These are phyloP conservation scores for Choloepus hoffmanni DNA, from an alignment of 2,113 vertebrate species.

Conservation along the genomic window DNA sequence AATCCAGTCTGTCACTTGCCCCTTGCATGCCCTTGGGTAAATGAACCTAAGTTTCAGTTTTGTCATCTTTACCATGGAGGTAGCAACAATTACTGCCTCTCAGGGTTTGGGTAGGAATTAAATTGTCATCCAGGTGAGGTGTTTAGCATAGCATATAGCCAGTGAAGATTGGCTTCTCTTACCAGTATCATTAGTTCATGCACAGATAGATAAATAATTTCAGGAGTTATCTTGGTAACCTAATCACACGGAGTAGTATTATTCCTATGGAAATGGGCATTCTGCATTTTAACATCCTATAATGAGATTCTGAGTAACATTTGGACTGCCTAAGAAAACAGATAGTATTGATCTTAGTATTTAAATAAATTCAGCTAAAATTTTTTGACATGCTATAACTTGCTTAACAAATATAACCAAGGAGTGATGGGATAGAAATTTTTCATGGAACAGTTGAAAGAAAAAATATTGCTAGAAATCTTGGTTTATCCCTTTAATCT, in stretches of 20 bases:
- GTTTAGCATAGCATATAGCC: neutral
- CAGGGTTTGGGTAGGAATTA: neutral
- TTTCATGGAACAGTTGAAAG: neutral
- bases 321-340: neutral
- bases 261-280: neutral
- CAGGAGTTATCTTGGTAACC: neutral
- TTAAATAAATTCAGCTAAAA: neutral
- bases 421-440: neutral
- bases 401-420: neutral
- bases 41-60: neutral
- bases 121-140: neutral
- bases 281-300: neutral
- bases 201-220: neutral
- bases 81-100: neutral
- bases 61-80: neutral
- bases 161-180: neutral
- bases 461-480: neutral
- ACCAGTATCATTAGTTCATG: neutral
- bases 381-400: neutral
- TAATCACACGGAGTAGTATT: neutral
- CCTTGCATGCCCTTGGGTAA: neutral
- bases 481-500: neutral
- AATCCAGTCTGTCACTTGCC: neutral
- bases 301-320: neutral
- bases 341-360: neutral